Evolutionary conservation across 2,888 invertebrate species (phyloP), one percentile per base, ranked within the genome.

Genomic region (Drosophila algonquin): DNA sequence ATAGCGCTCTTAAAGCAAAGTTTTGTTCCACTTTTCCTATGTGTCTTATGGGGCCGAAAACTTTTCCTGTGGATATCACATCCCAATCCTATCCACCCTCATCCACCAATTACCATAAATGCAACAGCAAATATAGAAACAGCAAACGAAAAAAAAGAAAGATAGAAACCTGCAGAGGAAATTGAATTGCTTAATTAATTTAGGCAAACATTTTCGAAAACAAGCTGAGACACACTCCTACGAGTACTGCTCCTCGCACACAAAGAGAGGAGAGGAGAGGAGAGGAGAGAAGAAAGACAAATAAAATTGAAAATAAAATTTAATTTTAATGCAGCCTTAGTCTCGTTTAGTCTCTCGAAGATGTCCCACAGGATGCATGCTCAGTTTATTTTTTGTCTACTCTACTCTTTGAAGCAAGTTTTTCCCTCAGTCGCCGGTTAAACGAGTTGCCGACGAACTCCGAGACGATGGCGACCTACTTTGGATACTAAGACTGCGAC

Each of bases 121-220:
- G 84, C 86, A 73, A 64, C 57, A 62, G 47, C 60, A 68, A 74
- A 76, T 54, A 71, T 50, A 68, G 63, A 65, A 35, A 35, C 14
- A 40, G 40, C 40, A 14, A 40, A 40, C 6, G 7, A 30, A 47
- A 62, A 57, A 55, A 5, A 40, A 21, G 30, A 50, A 58, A 48
- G 54, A 56, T 53, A 75, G 64, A 73, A 64, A 65, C 53, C 76
- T 71, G 70, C 56, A 24, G 63, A 70, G 77, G 73, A 81, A 85
- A 82, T 78, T 74, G 83, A 87, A 86, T 80, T 76, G 76, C 83
- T 82, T 88, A 87, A 84, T 84, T 88, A 88, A 84, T 86, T 84
- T 82, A 40, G n/a, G 40, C 40, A 40, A 40, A 40, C 40, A 40
- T 40, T 40, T 40, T 40, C 40, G 40, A 40, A 40, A 40, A 40